Conservation (phyloP, 2,113 vertebrate genomes). For the Deroptyus accipitrinus region DNA sequence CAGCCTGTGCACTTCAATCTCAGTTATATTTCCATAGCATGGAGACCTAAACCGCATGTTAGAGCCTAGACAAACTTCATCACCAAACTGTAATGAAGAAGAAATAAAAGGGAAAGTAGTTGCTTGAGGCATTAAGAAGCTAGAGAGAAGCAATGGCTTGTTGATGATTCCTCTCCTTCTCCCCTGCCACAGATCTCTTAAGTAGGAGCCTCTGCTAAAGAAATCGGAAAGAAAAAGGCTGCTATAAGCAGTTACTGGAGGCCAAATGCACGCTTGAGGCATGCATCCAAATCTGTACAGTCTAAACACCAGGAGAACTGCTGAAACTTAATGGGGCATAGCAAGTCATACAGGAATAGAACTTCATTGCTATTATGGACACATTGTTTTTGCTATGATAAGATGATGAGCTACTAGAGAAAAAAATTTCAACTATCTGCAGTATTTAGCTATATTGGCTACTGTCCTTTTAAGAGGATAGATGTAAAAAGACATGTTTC, state of each 20-base stretch:
- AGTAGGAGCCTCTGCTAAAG: neutral
- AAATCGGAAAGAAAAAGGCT: neutral
- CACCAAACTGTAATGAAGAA: neutral
- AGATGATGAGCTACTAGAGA: neutral
- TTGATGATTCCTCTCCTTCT: neutral
- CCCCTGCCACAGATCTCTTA: neutral
- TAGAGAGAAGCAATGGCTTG: neutral
- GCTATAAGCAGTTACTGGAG: neutral
- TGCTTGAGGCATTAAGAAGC: neutral
- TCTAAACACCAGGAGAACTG: neutral
- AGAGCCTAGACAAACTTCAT: neutral
- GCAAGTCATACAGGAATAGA: neutral
- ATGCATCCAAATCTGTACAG: neutral
- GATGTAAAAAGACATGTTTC: neutral
- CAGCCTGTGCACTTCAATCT: neutral
- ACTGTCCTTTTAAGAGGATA: neutral
- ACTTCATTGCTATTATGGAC: fast-evolving
- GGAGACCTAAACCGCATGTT: neutral
- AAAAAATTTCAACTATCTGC: neutral
- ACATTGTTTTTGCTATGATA: neutral
- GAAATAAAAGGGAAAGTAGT: neutral
- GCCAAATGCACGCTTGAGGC: neutral
- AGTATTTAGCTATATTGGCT: neutral
- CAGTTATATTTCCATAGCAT: neutral
- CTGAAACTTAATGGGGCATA: neutral